Evolutionary conservation across 2,888 invertebrate species (phyloP), one percentile per base, ranked within the genome.

Genomic region (Mantis religiosa): DNA sequence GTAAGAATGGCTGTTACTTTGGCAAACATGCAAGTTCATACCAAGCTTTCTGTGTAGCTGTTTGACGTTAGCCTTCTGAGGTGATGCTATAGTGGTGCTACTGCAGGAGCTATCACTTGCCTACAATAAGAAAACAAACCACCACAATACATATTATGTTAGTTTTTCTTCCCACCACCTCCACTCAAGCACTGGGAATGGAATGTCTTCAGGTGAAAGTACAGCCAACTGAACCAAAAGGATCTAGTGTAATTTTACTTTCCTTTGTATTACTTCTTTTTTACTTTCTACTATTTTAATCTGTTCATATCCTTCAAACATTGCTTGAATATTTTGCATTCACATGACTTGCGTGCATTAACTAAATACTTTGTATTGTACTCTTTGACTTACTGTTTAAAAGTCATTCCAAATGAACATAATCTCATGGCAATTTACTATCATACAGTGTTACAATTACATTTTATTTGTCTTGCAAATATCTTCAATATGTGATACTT

Each of bases 21-120:
- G 30, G 15, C 83, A 89, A 82, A 85, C 84, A 83, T 47, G 27
- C 88, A 30, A 27, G 84, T 27, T 34, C 90, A 91, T 91, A 93
- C 93, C 93, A 34, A 93, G 92, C 91, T 93, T 93, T 90, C 92
- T 93, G 90, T 93, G 93, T 87, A 93, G 91, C 89, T 93, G 93
- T 90, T 93, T 93, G 15, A 92, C 92, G 12, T 92, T 92, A 85
- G 92, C 92, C 88, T 92, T 92, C 90, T 92, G 92, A 12, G 91
- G 91, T 90, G 89, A 91, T 87, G 86, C 90, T 89, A 90, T 92
- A 30, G 89, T 90, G 47, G 92, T 89, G 91, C 93, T 93, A 89
- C 93, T 93, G 89, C 92, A 91, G 88, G 93, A 93, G 90, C 93
- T 93, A 89, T 93, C 93, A 88, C 93, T 93, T 28, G 92, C 93